A percentile compares a stretch with the other conserved stretches of the same genome.
These are phyloP conservation scores for Loriculus beryllinus DNA, from an alignment of 2,797 vertebrate species.

Conservation along the genomic window DNA sequence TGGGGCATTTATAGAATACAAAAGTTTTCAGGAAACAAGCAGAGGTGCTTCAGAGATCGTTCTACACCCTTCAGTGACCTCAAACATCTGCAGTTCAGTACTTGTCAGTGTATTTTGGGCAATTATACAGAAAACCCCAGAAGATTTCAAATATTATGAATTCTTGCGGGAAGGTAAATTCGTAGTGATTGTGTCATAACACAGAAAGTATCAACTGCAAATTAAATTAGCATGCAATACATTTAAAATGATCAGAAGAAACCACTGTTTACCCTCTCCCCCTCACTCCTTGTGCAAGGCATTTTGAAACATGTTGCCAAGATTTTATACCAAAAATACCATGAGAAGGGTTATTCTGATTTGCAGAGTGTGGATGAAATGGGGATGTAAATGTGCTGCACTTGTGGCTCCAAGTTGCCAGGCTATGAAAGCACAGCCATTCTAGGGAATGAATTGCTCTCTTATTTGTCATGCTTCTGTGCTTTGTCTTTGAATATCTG, in stretches of 20 bases:
- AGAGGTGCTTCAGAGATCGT: neutral
- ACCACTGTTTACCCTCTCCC: neutral
- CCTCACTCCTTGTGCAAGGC: neutral
- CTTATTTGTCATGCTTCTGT: neutral
- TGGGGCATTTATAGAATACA: neutral
- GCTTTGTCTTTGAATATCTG: neutral
- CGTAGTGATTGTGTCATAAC: neutral
- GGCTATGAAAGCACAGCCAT: neutral
- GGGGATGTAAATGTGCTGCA: neutral
- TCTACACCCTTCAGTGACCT: neutral
- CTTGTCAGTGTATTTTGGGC: neutral
- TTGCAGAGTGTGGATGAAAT: neutral
- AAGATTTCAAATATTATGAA: neutral
- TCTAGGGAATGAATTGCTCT: neutral
- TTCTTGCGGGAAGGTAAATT: neutral
- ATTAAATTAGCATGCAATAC: neutral
- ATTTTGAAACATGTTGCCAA: neutral
- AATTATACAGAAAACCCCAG: neutral
- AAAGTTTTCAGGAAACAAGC: neutral
- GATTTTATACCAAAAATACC: neutral
- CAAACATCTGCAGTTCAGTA: neutral
- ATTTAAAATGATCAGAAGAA: neutral
- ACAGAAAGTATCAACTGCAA: neutral
- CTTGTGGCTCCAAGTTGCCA: neutral
- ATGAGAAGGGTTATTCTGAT: fast-evolving